These are phyloP conservation scores for Atherinomorus stipes DNA, from an alignment of 2,113 vertebrate genomes.

Conservation along the genomic window DNA sequence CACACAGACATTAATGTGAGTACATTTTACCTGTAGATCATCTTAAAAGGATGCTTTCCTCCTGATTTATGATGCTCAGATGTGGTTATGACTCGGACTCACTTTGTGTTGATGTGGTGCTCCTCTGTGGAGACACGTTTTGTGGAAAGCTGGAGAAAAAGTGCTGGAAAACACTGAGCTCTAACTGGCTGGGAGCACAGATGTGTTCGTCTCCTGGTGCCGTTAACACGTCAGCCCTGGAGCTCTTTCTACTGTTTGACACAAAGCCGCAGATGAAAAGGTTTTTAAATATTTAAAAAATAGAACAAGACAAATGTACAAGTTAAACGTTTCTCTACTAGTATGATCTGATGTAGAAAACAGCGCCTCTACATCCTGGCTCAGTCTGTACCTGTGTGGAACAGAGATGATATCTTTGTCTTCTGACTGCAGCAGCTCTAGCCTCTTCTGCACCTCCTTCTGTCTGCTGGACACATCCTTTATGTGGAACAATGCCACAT, in stretches of 20 bases:
- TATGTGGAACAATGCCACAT: conserved; percentile 89
- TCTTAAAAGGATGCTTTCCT: not conserved
- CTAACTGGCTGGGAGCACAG: conserved; percentile 67
- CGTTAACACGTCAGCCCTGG: conserved; percentile 66
- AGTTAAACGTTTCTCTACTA: not conserved
- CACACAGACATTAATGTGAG: conserved; percentile 13
- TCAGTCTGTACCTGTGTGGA: conserved; percentile 64
- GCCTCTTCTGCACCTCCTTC: conserved; percentile 89
- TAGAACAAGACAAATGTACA: not conserved
- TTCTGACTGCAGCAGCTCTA: conserved; percentile 89
- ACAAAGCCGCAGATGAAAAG: not conserved
- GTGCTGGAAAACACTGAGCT: conserved; percentile 76
- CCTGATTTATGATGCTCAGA: not conserved
- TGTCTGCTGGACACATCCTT: conserved; percentile 91
- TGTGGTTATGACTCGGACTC: conserved; percentile 36
- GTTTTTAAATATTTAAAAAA: not conserved
- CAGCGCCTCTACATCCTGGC: not conserved
- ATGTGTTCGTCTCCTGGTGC: conserved; percentile 62
- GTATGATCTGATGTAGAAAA: no score
- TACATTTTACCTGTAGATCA: rapidly evolving
- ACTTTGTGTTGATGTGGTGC: conserved; percentile 71
- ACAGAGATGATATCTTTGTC: conserved; percentile 74
- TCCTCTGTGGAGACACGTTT: conserved; percentile 65
- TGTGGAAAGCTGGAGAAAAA: conserved; percentile 71
- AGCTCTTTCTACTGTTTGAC: conserved; percentile 64